These are phyloP conservation scores for Acromyrmex echinatior DNA, from an alignment of 1,140 invertebrate species.

Conservation along the genomic window DNA sequence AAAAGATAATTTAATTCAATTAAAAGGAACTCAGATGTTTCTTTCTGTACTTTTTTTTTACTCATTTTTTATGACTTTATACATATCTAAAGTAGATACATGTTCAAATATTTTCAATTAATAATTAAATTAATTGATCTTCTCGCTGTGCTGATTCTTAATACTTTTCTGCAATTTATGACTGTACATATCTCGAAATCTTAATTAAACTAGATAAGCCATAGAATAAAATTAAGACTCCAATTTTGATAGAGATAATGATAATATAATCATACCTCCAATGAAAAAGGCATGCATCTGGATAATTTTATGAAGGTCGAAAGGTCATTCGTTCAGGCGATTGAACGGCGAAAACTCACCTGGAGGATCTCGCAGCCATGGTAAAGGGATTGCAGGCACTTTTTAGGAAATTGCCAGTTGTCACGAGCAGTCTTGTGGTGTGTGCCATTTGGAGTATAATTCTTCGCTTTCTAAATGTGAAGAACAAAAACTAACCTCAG, in stretches of 20 bases:
- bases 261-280: neutral
- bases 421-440: slow-evolving; percentile 63
- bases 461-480: neutral
- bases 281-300: neutral
- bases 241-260: neutral
- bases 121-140: neutral
- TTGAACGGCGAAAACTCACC: slow-evolving; percentile 56
- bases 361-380: slow-evolving; percentile 59
- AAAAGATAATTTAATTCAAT: neutral
- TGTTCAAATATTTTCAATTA: neutral
- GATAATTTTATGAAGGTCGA: slow-evolving; percentile 47
- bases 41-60: no score
- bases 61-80: neutral
- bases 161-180: neutral
- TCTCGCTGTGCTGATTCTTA: neutral
- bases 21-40: neutral
- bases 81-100: neutral
- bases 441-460: slow-evolving; percentile 70
- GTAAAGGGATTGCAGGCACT: slow-evolving; percentile 62
- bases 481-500: neutral
- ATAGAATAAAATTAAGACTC: neutral
- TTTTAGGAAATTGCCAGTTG: slow-evolving; percentile 62
- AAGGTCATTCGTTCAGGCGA: slow-evolving; percentile 4
- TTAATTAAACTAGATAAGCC: neutral
- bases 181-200: neutral